phyloP scores from a whole-genome alignment of 1,140 invertebrate genomes.

The Drosophila lini region DNA sequence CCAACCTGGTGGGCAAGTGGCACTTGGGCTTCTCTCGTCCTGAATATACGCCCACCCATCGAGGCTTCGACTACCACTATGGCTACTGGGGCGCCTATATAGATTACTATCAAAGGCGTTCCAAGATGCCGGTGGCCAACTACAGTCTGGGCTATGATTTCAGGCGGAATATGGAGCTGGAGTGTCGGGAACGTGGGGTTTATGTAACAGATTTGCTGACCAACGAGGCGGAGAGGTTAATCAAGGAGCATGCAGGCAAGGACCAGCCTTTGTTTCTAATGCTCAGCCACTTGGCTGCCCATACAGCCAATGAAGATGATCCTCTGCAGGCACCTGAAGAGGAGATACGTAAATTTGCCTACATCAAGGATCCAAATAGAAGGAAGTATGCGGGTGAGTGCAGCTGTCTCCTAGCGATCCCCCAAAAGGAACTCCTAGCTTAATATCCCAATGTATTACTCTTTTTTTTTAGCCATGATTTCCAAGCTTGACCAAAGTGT shows the following conservation, averaged over 20 bases:
- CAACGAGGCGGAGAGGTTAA: slow-evolving; percentile 88
- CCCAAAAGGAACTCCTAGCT: background rate
- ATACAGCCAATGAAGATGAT: slow-evolving; percentile 88
- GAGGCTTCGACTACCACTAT: slow-evolving; percentile 94
- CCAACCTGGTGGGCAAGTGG: slow-evolving; percentile 96
- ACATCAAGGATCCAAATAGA: slow-evolving; percentile 90
- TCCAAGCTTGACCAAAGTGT: slow-evolving; percentile 94
- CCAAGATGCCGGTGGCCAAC: slow-evolving; percentile 86
- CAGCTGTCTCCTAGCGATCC: too few species aligned
- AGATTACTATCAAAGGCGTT: slow-evolving; percentile 92
- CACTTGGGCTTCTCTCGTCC: slow-evolving; percentile 90
- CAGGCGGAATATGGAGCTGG: slow-evolving; percentile 87
- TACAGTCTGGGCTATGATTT: slow-evolving; percentile 88
- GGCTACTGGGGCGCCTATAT: slow-evolving; percentile 93
- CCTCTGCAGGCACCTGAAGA: slow-evolving; percentile 92
- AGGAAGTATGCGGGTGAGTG: slow-evolving; percentile 90
- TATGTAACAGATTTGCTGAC: slow-evolving; percentile 93
- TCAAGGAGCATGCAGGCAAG: slow-evolving; percentile 87
- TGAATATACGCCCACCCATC: slow-evolving; percentile 90
- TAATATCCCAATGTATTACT: too few species aligned
- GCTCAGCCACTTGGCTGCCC: slow-evolving; percentile 91
- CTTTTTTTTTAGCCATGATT: slow-evolving; percentile 89
- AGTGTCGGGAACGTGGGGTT: slow-evolving; percentile 86
- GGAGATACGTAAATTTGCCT: slow-evolving; percentile 89
- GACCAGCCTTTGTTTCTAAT: slow-evolving; percentile 90